Conservation (phyloP, 2,888 invertebrate species). For the Ctena decussata region DNA sequence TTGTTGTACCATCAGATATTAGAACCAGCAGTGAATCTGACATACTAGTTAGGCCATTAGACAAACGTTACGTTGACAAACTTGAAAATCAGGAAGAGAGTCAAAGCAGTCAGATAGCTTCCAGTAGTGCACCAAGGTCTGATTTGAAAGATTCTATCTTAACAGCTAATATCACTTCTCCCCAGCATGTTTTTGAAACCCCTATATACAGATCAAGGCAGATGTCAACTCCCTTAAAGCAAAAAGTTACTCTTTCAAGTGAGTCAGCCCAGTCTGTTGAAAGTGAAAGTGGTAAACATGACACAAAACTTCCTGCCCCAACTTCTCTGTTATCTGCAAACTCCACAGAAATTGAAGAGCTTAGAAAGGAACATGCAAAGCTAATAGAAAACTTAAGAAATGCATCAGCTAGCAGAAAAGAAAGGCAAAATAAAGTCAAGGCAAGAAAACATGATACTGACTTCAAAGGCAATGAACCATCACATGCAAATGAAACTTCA, state of each 20-base stretch:
- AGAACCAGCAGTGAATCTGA: neutral
- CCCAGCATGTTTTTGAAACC: neutral
- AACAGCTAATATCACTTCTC: neutral
- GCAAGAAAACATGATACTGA: conserved; percentile 40
- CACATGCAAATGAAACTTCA: neutral
- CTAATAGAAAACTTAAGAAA: conserved; percentile 76
- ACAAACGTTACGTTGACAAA: neutral
- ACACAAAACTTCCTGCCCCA: neutral
- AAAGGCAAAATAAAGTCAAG: conserved; percentile 58
- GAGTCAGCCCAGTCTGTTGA: neutral
- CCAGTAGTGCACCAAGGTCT: too few relatives aligned
- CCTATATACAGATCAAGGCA: neutral
- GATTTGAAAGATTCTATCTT: too few relatives aligned
- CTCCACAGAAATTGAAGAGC: conserved; percentile 74
- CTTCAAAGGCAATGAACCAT: neutral
- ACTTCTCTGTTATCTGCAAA: conserved; percentile 24
- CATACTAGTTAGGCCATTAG: neutral
- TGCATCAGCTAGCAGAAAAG: conserved; percentile 65
- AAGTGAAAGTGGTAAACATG: neutral
- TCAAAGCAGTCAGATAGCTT: too few relatives aligned
- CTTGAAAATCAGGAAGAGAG: neutral
- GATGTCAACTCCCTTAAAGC: neutral
- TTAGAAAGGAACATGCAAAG: conserved; percentile 77
- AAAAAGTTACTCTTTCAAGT: neutral
- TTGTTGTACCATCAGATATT: neutral